These are phyloP conservation scores for Leptinotarsa tumamoca DNA, from an alignment of 2,888 invertebrate species.

Conservation along the genomic window DNA sequence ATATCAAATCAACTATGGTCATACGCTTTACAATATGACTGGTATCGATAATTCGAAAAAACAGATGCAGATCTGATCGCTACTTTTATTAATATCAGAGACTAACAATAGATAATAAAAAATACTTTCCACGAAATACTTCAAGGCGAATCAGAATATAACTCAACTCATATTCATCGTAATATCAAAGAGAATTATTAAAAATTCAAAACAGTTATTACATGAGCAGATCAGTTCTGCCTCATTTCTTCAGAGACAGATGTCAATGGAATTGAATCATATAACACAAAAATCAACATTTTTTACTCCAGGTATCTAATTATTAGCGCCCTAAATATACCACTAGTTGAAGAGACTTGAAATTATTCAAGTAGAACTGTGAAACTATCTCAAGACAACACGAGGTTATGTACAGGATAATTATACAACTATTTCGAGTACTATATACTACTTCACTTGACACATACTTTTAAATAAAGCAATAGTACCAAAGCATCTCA, in stretches of 20 bases:
- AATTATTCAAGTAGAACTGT: conserved; percentile 41
- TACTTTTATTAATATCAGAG: no score
- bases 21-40: background rate
- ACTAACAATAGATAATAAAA: no score
- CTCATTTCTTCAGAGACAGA: background rate
- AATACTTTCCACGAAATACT: no score
- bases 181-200: no score
- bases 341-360: conserved; percentile 27
- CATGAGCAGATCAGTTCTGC: background rate
- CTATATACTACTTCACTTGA: conserved; percentile 38
- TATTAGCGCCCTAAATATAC: conserved; percentile 1
- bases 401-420: conserved; percentile 50
- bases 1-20: conserved; percentile 5
- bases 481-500: conserved; percentile 65
- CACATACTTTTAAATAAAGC: conserved; percentile 60
- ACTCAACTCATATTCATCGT: no score
- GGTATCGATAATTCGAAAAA: background rate
- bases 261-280: no score
- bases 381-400: conserved; percentile 49
- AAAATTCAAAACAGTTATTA: background rate
- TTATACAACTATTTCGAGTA: conserved; percentile 47
- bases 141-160: no score
- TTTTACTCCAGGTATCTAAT: conserved; percentile 15
- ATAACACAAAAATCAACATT: conserved; percentile 22
- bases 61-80: background rate